Evolutionary conservation across 2,888 invertebrate species (phyloP), one percentile per base, ranked within the genome.

Genomic region (Julus scanicus): DNA sequence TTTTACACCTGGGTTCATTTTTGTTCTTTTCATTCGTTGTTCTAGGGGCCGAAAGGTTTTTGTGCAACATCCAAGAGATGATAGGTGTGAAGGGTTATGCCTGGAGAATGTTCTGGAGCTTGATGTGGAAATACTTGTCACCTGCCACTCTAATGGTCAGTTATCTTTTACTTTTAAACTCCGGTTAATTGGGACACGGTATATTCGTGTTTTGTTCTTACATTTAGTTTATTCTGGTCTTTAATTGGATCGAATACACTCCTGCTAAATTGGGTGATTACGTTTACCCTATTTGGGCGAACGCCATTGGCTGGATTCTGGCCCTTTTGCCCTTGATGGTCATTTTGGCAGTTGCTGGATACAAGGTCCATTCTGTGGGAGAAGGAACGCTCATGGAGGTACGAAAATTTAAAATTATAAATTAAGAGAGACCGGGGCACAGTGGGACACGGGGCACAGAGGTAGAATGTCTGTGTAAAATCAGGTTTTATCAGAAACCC

Each of bases 221-320:
- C 44, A 91, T 92, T 15, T 90, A 95, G 95, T 95, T 95, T 90
- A 95, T 96, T 89, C 92, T 96, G 89, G 94, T 95, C 89, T 96
- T 96, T 92, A 96, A 96, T 92, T 95, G 95, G 95, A 94, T 96
- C 87, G 95, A 96, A 91, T 96, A 96, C 91, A 94, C 95, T 90
- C 96, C 96, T 0, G 94, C 95, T 0, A 94, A 94, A 0, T 95
- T 95, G 90, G 96, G 95, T 0, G 93, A 94, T 89, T 96, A 96
- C 91, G 94, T 95, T n/a, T 96, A 96, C 91, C 96, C 96, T 0
- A 92, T 94, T 91, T 96, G 96, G 96, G 96, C 96, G 0, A 95
- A 96, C 91, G 94, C 94, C 0, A 94, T 96, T 2, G 96, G 96
- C 11, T 96, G 96, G 96, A 92, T 94, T 0, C 92, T 96, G 85